phyloP scores from a whole-genome alignment of 2,888 invertebrate species.

The Geotrupes spiniger region DNA sequence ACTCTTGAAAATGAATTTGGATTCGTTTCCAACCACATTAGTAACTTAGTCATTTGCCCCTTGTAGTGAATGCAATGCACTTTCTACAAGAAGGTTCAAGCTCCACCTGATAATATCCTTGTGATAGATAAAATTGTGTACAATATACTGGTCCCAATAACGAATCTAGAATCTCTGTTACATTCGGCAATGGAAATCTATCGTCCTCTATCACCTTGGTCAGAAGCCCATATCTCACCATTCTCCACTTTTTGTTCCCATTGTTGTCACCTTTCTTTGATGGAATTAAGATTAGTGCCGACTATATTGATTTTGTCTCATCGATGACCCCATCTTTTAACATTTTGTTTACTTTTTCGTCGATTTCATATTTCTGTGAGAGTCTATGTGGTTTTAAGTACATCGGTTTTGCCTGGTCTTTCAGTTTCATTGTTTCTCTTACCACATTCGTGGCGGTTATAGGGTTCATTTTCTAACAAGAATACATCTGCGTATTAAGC shows the following conservation, averaged over 20 bases:
- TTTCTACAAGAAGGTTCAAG: conserved; percentile 25
- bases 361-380: conserved; percentile 12
- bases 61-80: conserved; percentile 31
- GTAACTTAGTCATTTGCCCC: conserved; percentile 28
- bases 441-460: conserved; percentile 5
- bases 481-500: conserved; percentile 3
- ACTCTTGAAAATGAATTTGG: conserved; percentile 31
- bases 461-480: conserved; percentile 7
- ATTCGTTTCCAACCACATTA: conserved; percentile 33
- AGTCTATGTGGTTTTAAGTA: conserved; percentile 15
- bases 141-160: conserved; percentile 32
- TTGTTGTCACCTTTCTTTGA: conserved; percentile 8
- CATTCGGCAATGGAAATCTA: conserved; percentile 24
- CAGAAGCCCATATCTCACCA: conserved; percentile 21
- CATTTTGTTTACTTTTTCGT: conserved; percentile 16
- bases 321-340: conserved; percentile 18
- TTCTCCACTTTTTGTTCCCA: conserved; percentile 15
- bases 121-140: conserved; percentile 28
- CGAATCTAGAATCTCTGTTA: conserved; percentile 33
- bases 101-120: conserved; percentile 34
- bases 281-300: conserved; percentile 15
- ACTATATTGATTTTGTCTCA: conserved; percentile 18
- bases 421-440: conserved; percentile 9
- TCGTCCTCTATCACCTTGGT: conserved; percentile 20
- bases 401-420: conserved; percentile 4